Conservation (phyloP, 2,888 invertebrate species). For the Nymphalis urticae region DNA sequence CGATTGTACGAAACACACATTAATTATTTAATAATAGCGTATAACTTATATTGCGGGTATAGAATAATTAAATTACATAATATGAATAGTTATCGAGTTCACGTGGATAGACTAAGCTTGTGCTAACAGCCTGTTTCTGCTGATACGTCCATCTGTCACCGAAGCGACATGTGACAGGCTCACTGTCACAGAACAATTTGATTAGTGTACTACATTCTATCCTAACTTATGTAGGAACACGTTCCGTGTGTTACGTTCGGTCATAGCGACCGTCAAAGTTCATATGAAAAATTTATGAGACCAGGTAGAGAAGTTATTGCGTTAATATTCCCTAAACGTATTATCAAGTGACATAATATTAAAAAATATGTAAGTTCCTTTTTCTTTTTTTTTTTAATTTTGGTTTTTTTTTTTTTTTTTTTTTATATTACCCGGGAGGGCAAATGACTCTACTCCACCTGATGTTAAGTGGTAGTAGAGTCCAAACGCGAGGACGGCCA, state of each 20-base stretch:
- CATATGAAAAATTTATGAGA: constrained; percentile 11
- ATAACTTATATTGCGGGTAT: background rate
- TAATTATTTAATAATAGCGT: no score
- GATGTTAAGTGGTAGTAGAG: no score
- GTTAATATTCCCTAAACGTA: background rate
- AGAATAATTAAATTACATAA: background rate
- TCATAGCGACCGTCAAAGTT: constrained; percentile 1
- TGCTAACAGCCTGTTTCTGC: constrained; percentile 39
- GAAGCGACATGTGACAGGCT: constrained; percentile 33
- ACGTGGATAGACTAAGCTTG: constrained; percentile 23
- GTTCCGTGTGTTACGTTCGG: constrained; percentile 47
- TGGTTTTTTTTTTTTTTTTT: no score
- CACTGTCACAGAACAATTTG: constrained; percentile 40
- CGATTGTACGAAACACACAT: no score
- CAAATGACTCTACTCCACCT: no score
- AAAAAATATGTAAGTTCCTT: no score
- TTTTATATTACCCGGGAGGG: no score
- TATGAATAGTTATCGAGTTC: constrained; percentile 1
- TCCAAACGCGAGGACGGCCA: no score
- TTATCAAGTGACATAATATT: no score
- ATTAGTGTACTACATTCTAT: constrained; percentile 40
- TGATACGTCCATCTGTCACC: constrained; percentile 39
- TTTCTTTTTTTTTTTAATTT: no score
- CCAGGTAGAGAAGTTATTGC: background rate
- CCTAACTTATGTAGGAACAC: constrained; percentile 39